Base-by-base conservation (phyloP, 2,888 invertebrate species). In the Andrena bicolor region DNA sequence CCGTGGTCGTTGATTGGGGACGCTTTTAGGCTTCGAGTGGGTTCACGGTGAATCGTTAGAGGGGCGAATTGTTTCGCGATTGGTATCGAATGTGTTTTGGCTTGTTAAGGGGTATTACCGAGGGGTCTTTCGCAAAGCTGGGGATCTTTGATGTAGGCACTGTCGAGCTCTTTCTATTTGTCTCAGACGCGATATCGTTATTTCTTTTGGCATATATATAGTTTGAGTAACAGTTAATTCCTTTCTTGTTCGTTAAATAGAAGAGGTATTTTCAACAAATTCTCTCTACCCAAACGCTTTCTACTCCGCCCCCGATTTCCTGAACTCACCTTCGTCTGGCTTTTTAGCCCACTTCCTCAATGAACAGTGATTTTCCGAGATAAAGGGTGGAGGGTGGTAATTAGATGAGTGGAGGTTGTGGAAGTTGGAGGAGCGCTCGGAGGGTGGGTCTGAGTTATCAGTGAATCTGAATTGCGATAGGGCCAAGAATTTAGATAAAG, bases 331-430 rank as follows among this genome's bases (percentile, higher is more conserved):
- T 35, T 72, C 30, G 10, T 48, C 41, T 28, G 61, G 5, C 63
- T 72, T 76, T 32, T 76, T 48, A 48, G 51, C 73, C 73, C 4
- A 41, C 41, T 48, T 30, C 76, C 63, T n/a, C 13, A 30, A 28
- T 6, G 41, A 30, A 70, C 28, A 7, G 20, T 20, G 26, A 23
- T 35, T 60, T 16, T 68, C 58, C 20, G 66, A 4, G 35, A 6
- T 20, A 28, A 76, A 56, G 72, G n/a, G 30, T 7, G 13, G n/a
- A 20, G 30, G 53, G 3, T 41, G 53, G 20, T 76, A 64, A 72
- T 76, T 76, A 64, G 30, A 76, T 23, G 61, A 76, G 58, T 20
- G 5, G n/a, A 35, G 56, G 10, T 30, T 32, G 32, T 2, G 13
- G 16, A 73, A 30, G 30, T 66, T 48, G 41, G n/a, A 6, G 60